Base-by-base conservation (phyloP, 1,140 invertebrate genomes). In the Megathymus violae region DNA sequence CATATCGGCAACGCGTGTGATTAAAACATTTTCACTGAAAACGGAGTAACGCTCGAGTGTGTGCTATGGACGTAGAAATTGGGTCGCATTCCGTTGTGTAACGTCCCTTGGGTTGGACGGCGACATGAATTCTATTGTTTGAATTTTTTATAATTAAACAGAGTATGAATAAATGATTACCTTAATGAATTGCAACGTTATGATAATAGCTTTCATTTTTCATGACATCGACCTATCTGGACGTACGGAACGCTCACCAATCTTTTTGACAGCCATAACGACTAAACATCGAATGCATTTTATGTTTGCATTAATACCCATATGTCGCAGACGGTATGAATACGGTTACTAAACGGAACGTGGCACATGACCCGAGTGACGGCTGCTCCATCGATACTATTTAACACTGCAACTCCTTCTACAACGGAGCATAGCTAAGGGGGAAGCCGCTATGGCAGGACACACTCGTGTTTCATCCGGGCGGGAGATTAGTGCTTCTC, bases 61-160 rank as follows among this genome's bases (percentile, higher is more conserved):
- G 59, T 65, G 48, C 56, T 58, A 52, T 67, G 52, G 51, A 64
- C 61, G 51, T 71, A 76, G 73, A 76, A 78, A 71, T 78, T 76
- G 52, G 73, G 73, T 78, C 76, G 70, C 68, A 74, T 74, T 58
- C 75, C 69, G 48, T 74, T 69, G 67, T 67, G 54, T 66, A 68
- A 77, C 47, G 71, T 78, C 71, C 60, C 59, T 27, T 51, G 63
- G 44, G 44, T 27, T 59, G 44, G n/a, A 17, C 34, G 25, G 43
- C 38, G 31, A 58, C 40, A 58, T 58, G 15, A 40, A 58, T 58
- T 34, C 56, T 56, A 56, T 61, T 67, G 50, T 67, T 67, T 56
- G 15, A 11, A 67, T 43, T 61, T 50, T 58, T 51, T 16, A 27
- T 31, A 59, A 56, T 56, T 62, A 13, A 47, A 50, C 27, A 62